Percentiles rank a stretch among this genome's conserved stretches.
Conservation (phyloP, 2,888 invertebrate species). For the Beris chalybata region DNA sequence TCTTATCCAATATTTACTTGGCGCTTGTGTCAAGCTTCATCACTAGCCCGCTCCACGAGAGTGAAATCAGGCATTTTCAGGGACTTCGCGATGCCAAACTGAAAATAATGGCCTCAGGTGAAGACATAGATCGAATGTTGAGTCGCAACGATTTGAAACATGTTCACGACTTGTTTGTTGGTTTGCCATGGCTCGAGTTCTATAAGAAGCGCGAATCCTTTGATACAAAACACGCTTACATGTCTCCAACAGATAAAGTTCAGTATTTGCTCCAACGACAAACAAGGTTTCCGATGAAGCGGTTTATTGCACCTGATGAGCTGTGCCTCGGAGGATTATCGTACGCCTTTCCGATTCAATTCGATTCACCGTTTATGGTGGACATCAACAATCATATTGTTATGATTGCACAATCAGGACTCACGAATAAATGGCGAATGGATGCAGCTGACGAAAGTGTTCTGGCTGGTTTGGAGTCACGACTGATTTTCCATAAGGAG, state of each 20-base stretch:
- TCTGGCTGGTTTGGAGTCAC: not conserved
- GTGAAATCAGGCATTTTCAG: not conserved
- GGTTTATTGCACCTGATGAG: not conserved
- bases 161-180: not conserved
- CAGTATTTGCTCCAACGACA: not conserved
- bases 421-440: slow-evolving; percentile 2
- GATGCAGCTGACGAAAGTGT: slow-evolving; percentile 8
- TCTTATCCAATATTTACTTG: slow-evolving; percentile 6
- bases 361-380: not conserved
- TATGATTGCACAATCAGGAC: not conserved
- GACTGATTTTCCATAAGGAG: not conserved
- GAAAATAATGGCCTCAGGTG: slow-evolving; percentile 1
- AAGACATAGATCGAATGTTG: not conserved
- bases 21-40: slow-evolving; percentile 12
- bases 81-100: slow-evolving; percentile 9
- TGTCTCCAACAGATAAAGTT: slow-evolving; percentile 11
- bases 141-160: not conserved
- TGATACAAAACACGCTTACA: slow-evolving; percentile 8
- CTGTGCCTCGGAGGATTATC: slow-evolving; percentile 1
- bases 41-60: slow-evolving; percentile 1
- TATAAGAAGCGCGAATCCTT: not conserved
- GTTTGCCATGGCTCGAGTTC: not conserved
- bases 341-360: not conserved
- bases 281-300: not conserved
- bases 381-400: slow-evolving; percentile 4